A percentile compares a stretch with the other conserved stretches of the same genome.
Evolutionary conservation across 2,113 vertebrate genomes (phyloP).

Genomic region (Elephantulus edwardii): DNA sequence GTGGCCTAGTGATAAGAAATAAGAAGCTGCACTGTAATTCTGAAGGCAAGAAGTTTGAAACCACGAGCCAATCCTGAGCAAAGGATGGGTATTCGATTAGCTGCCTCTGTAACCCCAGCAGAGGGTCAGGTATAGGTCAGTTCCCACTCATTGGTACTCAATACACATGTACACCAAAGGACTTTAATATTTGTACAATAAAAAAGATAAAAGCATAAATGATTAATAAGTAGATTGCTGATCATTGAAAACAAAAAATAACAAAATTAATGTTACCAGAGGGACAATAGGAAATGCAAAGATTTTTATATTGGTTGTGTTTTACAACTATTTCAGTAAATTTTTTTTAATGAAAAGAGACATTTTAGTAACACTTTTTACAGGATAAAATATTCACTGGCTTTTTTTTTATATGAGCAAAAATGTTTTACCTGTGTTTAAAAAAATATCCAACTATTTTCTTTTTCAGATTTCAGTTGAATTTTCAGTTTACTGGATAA

Average conservation of each 20-base stretch:
- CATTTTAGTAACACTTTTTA: neutral
- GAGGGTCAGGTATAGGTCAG: too few species aligned
- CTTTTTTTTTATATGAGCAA: conserved; percentile 14
- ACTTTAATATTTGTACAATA: neutral
- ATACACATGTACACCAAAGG: neutral
- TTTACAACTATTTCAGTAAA: neutral
- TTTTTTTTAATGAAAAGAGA: conserved; percentile 38
- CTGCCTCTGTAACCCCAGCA: too few species aligned
- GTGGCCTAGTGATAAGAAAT: too few species aligned
- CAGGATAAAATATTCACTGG: neutral
- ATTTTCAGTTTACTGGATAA: conserved; percentile 24
- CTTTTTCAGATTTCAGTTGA: neutral
- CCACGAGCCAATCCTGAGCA: too few species aligned
- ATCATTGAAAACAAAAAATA: neutral
- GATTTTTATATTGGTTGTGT: neutral
- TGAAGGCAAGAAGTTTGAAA: too few species aligned
- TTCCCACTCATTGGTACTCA: too few species aligned
- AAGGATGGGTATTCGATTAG: too few species aligned
- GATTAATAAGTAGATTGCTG: neutral
- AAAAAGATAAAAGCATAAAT: neutral
- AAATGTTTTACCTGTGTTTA: neutral
- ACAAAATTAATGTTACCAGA: neutral
- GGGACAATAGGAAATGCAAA: neutral
- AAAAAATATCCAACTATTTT: conserved; percentile 29
- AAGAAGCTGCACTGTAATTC: too few species aligned